Evolutionary conservation across 2,888 invertebrate species (phyloP).

Genomic region (Ichneumon xanthorius): DNA sequence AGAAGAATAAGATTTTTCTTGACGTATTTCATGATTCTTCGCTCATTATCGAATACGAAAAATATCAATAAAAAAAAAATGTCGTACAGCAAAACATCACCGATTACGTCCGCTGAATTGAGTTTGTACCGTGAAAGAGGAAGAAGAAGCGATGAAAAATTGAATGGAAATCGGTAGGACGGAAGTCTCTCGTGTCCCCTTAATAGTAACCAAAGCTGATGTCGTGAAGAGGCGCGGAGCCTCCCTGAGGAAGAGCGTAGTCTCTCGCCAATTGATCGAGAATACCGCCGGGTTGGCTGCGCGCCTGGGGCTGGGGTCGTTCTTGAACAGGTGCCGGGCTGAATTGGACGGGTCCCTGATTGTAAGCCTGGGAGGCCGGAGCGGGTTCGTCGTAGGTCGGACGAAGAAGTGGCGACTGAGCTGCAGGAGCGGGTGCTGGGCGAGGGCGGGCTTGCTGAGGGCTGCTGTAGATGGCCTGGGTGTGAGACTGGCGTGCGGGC

Average conservation of each 20-base stretch:
- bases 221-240: slow-evolving; percentile 91
- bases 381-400: slow-evolving; percentile 75
- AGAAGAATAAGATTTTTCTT: not conserved
- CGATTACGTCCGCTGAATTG: not conserved
- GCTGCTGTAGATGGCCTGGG: slow-evolving; percentile 80
- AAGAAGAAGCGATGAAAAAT: not conserved
- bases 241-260: slow-evolving; percentile 90
- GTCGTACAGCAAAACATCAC: not conserved
- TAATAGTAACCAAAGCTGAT: slow-evolving; percentile 94
- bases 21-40: not conserved
- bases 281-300: slow-evolving; percentile 86
- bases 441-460: slow-evolving; percentile 70
- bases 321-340: slow-evolving; percentile 80
- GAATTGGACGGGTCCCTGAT: slow-evolving; percentile 82
- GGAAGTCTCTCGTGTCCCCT: slow-evolving; percentile 62
- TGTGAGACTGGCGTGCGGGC: slow-evolving; percentile 73
- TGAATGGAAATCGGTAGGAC: slow-evolving; percentile 11
- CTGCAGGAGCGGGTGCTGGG: slow-evolving; percentile 71
- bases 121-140: not conserved
- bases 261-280: slow-evolving; percentile 93
- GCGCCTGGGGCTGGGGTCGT: slow-evolving; percentile 74
- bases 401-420: slow-evolving; percentile 74
- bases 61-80: not conserved
- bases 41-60: slow-evolving; percentile 1
- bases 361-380: slow-evolving; percentile 78